Evolutionary conservation across 2,888 invertebrate species (phyloP), one percentile per base, ranked within the genome.

Genomic region (Busseola fusca): DNA sequence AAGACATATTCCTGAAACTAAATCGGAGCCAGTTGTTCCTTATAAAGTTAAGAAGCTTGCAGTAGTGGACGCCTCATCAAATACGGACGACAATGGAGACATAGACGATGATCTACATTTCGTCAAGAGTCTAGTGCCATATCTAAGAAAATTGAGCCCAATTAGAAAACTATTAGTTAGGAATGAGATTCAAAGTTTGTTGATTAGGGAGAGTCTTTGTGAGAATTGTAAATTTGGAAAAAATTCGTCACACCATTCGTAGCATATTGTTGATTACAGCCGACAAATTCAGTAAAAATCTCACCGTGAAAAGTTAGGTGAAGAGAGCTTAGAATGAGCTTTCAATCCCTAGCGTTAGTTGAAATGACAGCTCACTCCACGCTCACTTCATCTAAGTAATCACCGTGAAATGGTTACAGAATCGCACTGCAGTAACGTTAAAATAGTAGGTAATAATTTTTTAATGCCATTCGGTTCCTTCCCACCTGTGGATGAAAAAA

Each of bases 151-250:
- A 52, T 64, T 88, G 58, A 86, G 75, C 59, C 88, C 88, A 7
- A 67, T 88, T 0, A 84, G 82, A 58, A 88, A 88, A 42, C 58
- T 88, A 18, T 70, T 88, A 52, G 86, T 88, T 0, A 80, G 88
- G 9, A 88, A 87, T 72, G 88, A 88, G 58, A 87, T 88, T 48
- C 88, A 88, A 54, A 87, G 34, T 37, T 71, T 88, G 27, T 67
- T 88, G 68, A 68, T 88, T 14, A 80, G 83, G 5, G 88, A 88
- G 54, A 74, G 84, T 34, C 63, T 87, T n/a, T 87, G 87, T 73
- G 83, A 80, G 1, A 80, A 84, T 34, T 87, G 87, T 67, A 78
- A 74, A 40, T 34, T 34, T 27, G 66, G 59, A 7, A 72, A 74
- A 30, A 52, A 12, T 18, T 63, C 65, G 10, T 42, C 54, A 10